A percentile compares a stretch with the other conserved stretches of the same genome.
Conservation (phyloP, 2,113 vertebrate species). For the Notothenia coriiceps region DNA sequence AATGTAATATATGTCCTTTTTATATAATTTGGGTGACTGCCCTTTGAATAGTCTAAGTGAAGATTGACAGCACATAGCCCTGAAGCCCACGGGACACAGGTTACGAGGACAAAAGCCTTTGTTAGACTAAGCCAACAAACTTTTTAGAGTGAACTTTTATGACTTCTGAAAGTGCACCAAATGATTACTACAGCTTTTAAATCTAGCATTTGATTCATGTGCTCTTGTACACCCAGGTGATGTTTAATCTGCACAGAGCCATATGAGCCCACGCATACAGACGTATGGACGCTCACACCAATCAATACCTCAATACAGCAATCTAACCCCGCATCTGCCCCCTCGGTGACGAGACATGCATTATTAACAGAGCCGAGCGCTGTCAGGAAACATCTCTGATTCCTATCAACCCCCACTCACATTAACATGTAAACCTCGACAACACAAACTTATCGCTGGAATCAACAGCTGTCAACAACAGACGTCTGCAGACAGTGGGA, state of each 20-base stretch:
- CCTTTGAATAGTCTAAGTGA: neutral
- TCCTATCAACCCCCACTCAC: conserved; percentile 46
- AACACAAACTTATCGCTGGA: conserved; percentile 9
- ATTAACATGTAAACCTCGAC: conserved; percentile 30
- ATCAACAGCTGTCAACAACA: conserved; percentile 9
- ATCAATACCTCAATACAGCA: conserved; percentile 76
- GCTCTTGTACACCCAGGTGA: neutral
- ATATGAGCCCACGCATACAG: conserved; percentile 50
- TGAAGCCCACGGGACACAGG: neutral
- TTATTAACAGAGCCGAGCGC: conserved; percentile 74
- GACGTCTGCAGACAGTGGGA: neutral
- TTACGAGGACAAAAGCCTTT: neutral
- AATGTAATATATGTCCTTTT: neutral
- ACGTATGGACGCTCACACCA: conserved; percentile 52
- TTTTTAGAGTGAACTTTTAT: neutral
- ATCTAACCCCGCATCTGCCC: conserved; percentile 70
- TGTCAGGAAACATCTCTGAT: conserved; percentile 68
- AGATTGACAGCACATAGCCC: neutral
- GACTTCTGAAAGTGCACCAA: neutral
- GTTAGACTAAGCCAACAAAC: neutral
- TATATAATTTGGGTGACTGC: neutral
- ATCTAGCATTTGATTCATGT: neutral
- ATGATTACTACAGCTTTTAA: neutral
- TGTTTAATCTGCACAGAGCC: conserved; percentile 52
- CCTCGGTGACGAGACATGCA: conserved; percentile 77